Evolutionary conservation across 2,797 vertebrate genomes (phyloP).

Genomic region (Paratrypauchen microcephalus): DNA sequence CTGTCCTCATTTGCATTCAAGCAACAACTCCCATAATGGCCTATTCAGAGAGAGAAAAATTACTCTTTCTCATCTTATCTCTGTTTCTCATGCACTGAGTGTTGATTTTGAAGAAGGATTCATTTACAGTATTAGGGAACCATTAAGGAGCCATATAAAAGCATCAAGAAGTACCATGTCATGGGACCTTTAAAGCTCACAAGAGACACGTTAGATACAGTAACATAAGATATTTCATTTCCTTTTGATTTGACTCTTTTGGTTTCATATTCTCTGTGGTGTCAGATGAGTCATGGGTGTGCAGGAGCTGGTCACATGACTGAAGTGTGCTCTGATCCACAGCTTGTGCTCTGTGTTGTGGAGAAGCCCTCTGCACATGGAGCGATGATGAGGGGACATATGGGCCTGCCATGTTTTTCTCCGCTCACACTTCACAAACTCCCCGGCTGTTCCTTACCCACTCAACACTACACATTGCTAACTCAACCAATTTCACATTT

Average conservation of each 20-base stretch:
- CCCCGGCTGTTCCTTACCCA: conserved; percentile 11
- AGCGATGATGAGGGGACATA: conserved; percentile 19
- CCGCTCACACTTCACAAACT: conserved; percentile 30
- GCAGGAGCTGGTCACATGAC: conserved; percentile 10
- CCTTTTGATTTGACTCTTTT: neutral
- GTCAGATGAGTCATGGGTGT: neutral
- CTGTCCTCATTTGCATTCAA: too few relatives aligned
- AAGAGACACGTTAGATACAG: too few relatives aligned
- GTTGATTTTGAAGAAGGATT: too few relatives aligned
- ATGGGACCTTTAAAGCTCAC: too few relatives aligned
- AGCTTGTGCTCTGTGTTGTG: conserved; percentile 12
- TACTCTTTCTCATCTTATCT: too few relatives aligned
- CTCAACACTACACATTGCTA: conserved; percentile 11
- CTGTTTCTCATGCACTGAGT: too few relatives aligned
- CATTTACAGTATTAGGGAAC: too few relatives aligned
- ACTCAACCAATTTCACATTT: conserved; percentile 15
- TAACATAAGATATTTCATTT: too few relatives aligned
- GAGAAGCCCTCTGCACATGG: conserved; percentile 28
- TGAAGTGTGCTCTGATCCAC: conserved; percentile 20
- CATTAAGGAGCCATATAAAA: too few relatives aligned
- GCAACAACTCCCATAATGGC: too few relatives aligned
- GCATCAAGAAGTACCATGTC: too few relatives aligned
- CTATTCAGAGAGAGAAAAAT: too few relatives aligned
- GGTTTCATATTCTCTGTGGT: neutral
- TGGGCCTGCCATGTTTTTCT: conserved; percentile 16